A percentile compares a stretch with the other conserved stretches of the same genome.
Evolutionary conservation across 2,888 invertebrate species (phyloP).

Genomic region (Boloria euphrosyne): DNA sequence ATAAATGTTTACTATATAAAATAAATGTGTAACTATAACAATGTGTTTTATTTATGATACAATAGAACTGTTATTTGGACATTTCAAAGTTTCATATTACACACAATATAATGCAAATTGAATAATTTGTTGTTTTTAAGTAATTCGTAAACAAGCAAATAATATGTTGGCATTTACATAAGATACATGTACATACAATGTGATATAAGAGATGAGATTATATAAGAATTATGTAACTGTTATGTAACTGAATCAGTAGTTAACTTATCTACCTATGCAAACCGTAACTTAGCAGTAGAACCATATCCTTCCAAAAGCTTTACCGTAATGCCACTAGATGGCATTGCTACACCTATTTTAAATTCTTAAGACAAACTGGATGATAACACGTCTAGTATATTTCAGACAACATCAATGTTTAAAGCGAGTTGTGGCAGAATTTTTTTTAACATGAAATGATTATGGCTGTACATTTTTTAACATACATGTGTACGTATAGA

Average conservation of each 20-base stretch:
- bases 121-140: too few relatives aligned
- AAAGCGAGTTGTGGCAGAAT: too few relatives aligned
- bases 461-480: too few relatives aligned
- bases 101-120: not conserved
- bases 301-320: conserved; percentile 16
- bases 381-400: too few relatives aligned
- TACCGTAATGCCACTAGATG: conserved; percentile 26
- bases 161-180: conserved; percentile 1
- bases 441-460: too few relatives aligned
- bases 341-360: conserved; percentile 4
- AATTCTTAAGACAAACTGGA: not conserved
- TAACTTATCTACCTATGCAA: conserved; percentile 28
- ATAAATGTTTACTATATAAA: conserved; percentile 44
- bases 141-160: not conserved
- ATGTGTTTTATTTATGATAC: conserved; percentile 22
- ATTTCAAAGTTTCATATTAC: not conserved
- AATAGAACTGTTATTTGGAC: too few relatives aligned
- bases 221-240: conserved; percentile 29
- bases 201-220: conserved; percentile 24
- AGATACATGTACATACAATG: conserved; percentile 12
- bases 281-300: conserved; percentile 24
- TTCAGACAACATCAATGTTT: too few relatives aligned
- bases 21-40: conserved; percentile 36
- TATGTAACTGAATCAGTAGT: conserved; percentile 23
- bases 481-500: not conserved